These are phyloP conservation scores for Cyrtorhinus lividipennis DNA, from an alignment of 1,140 invertebrate genomes.

Conservation along the genomic window DNA sequence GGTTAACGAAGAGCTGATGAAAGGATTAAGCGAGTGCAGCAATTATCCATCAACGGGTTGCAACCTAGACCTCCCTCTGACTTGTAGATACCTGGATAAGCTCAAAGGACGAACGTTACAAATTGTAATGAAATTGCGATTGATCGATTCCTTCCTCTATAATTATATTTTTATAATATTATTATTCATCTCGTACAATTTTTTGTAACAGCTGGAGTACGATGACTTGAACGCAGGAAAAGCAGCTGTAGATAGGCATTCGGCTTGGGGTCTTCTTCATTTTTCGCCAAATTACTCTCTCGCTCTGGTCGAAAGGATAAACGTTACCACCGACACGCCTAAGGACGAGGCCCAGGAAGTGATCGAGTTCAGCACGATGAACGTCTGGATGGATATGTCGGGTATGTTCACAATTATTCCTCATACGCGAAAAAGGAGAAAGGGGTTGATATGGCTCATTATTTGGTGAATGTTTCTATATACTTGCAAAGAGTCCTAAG, in stretches of 20 bases:
- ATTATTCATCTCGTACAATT: too few species aligned
- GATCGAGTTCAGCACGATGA: constrained; percentile 41
- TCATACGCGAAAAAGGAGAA: too few species aligned
- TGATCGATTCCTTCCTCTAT: too few species aligned
- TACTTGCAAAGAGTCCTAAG: too few species aligned
- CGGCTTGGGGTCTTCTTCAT: constrained; percentile 47
- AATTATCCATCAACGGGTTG: constrained; percentile 37
- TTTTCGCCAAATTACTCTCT: constrained; percentile 61
- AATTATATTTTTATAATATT: neutral
- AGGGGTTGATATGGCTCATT: too few species aligned
- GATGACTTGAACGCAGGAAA: constrained; percentile 12
- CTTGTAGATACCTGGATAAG: constrained; percentile 58
- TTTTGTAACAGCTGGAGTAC: constrained; percentile 16
- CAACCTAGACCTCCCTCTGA: constrained; percentile 41
- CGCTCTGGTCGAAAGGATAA: constrained; percentile 39
- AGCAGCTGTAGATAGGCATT: constrained; percentile 10
- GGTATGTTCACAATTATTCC: too few species aligned
- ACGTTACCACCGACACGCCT: constrained; percentile 33
- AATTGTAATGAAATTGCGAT: constrained; percentile 33
- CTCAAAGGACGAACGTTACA: constrained; percentile 43
- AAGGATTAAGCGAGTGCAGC: constrained; percentile 24
- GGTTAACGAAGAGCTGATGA: constrained; percentile 59
- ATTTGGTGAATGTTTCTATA: too few species aligned
- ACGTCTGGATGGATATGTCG: constrained; percentile 59
- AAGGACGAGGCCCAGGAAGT: constrained; percentile 30